A percentile compares a stretch with the other conserved stretches of the same genome.
These are phyloP conservation scores for Anorthoa munda DNA, from an alignment of 2,888 invertebrate genomes.

Conservation along the genomic window DNA sequence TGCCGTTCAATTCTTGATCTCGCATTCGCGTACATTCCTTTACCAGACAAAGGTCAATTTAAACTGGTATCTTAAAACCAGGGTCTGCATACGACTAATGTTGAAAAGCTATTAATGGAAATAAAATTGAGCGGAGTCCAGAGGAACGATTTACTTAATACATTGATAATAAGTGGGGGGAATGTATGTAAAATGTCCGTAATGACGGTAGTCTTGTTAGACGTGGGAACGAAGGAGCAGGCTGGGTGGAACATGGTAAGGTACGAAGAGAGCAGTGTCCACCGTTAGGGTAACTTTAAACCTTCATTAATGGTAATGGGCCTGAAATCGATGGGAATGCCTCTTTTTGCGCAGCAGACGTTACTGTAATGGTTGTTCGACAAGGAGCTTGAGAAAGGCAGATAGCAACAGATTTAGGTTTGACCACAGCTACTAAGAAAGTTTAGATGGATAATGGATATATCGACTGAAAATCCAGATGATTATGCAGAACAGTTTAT, in stretches of 20 bases:
- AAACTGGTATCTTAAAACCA: slow-evolving; percentile 50
- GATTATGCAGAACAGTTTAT: slow-evolving; percentile 1
- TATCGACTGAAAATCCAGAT: not conserved
- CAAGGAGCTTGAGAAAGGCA: slow-evolving; percentile 65
- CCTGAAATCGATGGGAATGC: slow-evolving; percentile 85
- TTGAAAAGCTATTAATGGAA: slow-evolving; percentile 88
- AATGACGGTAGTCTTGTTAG: slow-evolving; percentile 89
- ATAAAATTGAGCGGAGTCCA: slow-evolving; percentile 86
- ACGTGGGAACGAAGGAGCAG: slow-evolving; percentile 85
- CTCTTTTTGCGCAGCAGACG: slow-evolving; percentile 83
- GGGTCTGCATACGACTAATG: slow-evolving; percentile 67
- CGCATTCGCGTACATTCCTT: slow-evolving; percentile 28
- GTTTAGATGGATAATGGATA: not conserved
- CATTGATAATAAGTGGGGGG: slow-evolving; percentile 88
- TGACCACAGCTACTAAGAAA: slow-evolving; percentile 31
- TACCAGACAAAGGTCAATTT: slow-evolving; percentile 43
- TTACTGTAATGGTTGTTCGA: slow-evolving; percentile 82
- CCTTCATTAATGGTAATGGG: slow-evolving; percentile 88
- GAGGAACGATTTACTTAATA: slow-evolving; percentile 88
- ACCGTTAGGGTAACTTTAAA: slow-evolving; percentile 86
- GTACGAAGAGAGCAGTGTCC: slow-evolving; percentile 85
- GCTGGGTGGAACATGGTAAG: slow-evolving; percentile 82
- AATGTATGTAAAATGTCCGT: slow-evolving; percentile 88
- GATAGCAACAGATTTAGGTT: slow-evolving; percentile 52
- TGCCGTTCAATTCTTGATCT: slow-evolving; percentile 25